These are phyloP conservation scores for Aix galericulata DNA, from an alignment of 2,113 vertebrate genomes.

Conservation along the genomic window DNA sequence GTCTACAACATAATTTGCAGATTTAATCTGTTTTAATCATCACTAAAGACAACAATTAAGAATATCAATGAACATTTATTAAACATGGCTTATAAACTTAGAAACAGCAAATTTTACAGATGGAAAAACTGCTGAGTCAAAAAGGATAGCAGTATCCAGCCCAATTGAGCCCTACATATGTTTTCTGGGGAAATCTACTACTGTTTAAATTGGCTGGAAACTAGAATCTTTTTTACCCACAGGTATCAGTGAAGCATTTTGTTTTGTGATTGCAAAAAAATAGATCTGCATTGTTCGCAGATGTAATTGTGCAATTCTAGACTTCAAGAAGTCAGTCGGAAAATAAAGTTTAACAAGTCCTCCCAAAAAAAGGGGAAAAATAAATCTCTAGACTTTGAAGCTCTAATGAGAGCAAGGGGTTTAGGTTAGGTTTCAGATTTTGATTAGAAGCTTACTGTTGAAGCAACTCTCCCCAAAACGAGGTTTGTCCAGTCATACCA, in stretches of 20 bases:
- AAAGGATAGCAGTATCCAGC: not conserved
- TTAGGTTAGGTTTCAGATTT: not conserved
- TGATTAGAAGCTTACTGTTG: not conserved
- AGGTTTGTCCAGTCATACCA: not conserved
- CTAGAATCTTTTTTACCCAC: not conserved
- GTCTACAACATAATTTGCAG: not conserved
- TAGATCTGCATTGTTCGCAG: not conserved
- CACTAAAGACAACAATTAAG: constrained; percentile 18
- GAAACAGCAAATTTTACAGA: not conserved
- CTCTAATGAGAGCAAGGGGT: not conserved
- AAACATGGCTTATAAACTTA: not conserved
- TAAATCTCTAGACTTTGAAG: not conserved
- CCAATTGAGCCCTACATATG: not conserved
- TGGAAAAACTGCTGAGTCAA: not conserved
- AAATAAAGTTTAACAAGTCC: not conserved
- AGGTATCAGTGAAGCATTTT: not conserved
- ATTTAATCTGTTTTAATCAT: constrained; percentile 30
- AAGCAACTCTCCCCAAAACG: not conserved
- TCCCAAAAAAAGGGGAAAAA: not conserved
- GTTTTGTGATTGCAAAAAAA: not conserved
- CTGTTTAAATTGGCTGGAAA: not conserved
- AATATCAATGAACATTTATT: not conserved
- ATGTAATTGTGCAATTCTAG: not conserved
- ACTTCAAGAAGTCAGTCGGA: not conserved
- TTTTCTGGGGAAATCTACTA: not conserved